Evolutionary conservation across 2,888 invertebrate genomes (phyloP).

Genomic region (Gymnoscelis rufifasciata): DNA sequence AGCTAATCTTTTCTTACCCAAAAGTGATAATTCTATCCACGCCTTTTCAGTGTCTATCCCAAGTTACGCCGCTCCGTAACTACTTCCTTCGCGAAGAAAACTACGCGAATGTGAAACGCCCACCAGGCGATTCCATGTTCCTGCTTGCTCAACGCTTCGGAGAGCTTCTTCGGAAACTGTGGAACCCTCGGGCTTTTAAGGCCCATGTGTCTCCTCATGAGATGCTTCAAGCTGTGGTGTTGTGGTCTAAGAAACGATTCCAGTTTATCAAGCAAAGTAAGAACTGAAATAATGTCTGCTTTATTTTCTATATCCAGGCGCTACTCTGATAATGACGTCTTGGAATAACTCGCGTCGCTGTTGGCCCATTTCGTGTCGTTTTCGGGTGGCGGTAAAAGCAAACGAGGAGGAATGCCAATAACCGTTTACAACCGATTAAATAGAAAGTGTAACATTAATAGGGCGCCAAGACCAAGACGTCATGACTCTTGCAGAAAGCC

Average conservation of each 20-base stretch:
- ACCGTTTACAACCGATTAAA: too few species aligned
- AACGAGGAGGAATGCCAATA: too few species aligned
- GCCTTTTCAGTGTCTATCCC: slow-evolving; percentile 90
- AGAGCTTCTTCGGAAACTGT: slow-evolving; percentile 96
- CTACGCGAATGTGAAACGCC: slow-evolving; percentile 91
- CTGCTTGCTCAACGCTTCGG: slow-evolving; percentile 95
- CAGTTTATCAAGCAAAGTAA: slow-evolving; percentile 98
- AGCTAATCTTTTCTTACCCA: too few species aligned
- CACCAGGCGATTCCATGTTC: slow-evolving; percentile 96
- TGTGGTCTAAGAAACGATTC: slow-evolving; percentile 97
- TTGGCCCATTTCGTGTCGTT: too few species aligned
- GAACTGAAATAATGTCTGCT: slow-evolving; percentile 11
- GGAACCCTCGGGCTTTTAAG: slow-evolving; percentile 99
- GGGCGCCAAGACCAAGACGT: too few species aligned
- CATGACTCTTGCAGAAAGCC: too few species aligned
- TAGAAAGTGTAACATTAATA: too few species aligned
- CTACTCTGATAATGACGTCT: too few species aligned
- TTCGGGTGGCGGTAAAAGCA: too few species aligned
- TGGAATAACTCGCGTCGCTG: too few species aligned
- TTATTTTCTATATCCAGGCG: slow-evolving; percentile 84
- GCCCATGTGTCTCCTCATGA: slow-evolving; percentile 99
- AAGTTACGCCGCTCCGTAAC: slow-evolving; percentile 95
- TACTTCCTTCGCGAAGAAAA: slow-evolving; percentile 97
- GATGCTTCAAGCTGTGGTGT: slow-evolving; percentile 98
- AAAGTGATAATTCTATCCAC: neutral